Evolutionary conservation across 2,113 vertebrate genomes (phyloP).

Genomic region (Spilogale gracilis): DNA sequence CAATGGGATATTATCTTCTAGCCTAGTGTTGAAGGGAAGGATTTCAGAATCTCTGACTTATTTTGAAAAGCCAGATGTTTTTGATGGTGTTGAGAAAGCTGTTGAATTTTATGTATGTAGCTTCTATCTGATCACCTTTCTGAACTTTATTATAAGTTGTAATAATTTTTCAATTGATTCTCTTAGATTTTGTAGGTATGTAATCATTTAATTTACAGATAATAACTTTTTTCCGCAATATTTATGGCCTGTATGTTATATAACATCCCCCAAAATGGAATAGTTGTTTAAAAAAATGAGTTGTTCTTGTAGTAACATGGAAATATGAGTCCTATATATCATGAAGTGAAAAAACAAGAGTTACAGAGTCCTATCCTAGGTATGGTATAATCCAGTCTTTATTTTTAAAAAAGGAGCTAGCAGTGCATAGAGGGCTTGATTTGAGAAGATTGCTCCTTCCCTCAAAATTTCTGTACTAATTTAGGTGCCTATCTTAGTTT

Average conservation of each 20-base stretch:
- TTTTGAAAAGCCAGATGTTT: conserved; percentile 45
- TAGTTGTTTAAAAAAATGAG: conserved; percentile 39
- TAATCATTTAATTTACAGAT: conserved; percentile 22
- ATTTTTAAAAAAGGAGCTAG: background rate
- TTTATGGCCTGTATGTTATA: background rate
- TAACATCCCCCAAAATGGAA: background rate
- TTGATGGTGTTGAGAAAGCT: background rate
- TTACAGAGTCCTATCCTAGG: background rate
- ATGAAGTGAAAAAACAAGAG: conserved; percentile 38
- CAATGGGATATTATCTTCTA: background rate
- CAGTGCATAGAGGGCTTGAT: background rate
- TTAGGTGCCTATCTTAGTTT: background rate
- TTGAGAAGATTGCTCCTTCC: background rate
- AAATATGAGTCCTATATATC: background rate
- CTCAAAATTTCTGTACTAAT: background rate
- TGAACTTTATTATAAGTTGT: conserved; percentile 23
- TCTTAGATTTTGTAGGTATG: background rate
- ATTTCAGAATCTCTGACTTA: conserved; percentile 17
- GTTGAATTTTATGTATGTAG: background rate
- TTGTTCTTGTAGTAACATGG: background rate
- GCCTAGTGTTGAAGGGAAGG: background rate
- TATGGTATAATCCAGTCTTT: background rate
- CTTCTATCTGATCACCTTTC: background rate
- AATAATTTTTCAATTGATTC: conserved; percentile 30
- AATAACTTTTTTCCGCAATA: background rate